A percentile compares a stretch with the other conserved stretches of the same genome.
Evolutionary conservation across 2,888 invertebrate species (phyloP).

Genomic region (Masnerella sp.): DNA sequence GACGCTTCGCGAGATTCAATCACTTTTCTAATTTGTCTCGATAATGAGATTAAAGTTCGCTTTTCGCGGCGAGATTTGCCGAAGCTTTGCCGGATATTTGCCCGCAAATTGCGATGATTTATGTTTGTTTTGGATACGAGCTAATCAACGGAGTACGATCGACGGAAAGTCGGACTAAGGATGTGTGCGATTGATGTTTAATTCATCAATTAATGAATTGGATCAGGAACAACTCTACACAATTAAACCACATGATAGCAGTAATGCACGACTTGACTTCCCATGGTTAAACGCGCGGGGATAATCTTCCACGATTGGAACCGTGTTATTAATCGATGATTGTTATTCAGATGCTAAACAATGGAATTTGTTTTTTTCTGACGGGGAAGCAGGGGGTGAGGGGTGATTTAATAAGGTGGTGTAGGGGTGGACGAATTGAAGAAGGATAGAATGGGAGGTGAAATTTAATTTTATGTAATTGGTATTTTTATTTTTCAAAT

Average conservation of each 20-base stretch:
- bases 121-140: conserved; percentile 34
- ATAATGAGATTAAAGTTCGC: too few relatives aligned
- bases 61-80: not conserved
- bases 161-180: conserved; percentile 47
- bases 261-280: conserved; percentile 43
- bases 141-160: conserved; percentile 39
- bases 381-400: too few relatives aligned
- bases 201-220: conserved; percentile 56
- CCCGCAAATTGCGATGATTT: conserved; percentile 4
- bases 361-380: too few relatives aligned
- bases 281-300: conserved; percentile 31
- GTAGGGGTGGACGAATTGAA: too few relatives aligned
- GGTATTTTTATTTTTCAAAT: too few relatives aligned
- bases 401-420: too few relatives aligned
- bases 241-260: conserved; percentile 45
- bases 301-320: too few relatives aligned
- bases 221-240: conserved; percentile 53
- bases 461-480: too few relatives aligned
- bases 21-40: conserved; percentile 27
- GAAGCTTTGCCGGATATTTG: not conserved
- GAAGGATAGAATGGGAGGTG: too few relatives aligned
- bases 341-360: too few relatives aligned
- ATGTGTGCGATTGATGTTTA: conserved; percentile 51
- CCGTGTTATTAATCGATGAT: too few relatives aligned
- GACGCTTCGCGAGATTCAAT: conserved; percentile 28